Evolutionary conservation across 2,888 invertebrate genomes (phyloP), one percentile per base, ranked within the genome.

Genomic region (Operophtera brumata): DNA sequence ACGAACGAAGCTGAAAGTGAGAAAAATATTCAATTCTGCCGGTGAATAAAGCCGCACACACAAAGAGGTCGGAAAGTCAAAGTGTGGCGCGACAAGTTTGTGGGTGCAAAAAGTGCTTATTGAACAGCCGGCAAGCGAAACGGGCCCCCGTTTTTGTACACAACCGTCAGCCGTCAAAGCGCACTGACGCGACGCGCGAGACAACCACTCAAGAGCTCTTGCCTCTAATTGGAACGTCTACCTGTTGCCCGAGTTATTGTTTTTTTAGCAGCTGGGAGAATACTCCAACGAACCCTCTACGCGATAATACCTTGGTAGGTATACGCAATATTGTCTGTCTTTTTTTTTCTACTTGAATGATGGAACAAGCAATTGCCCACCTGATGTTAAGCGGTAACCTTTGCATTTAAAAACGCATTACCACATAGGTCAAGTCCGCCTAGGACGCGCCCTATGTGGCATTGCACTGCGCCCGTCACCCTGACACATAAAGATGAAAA

Each of bases 181-280:
- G 76, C 80, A 78, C 78, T 82, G 87, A 86, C 83, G 84, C 82
- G 79, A 76, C 77, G 75, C 81, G 79, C 77, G 78, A 81, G 76
- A 73, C 81, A 75, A 62, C 81, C 77, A 77, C 82, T 86, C 80
- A 77, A 82, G 80, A 76, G 75, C 79, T 81, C 77, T 78, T 75
- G 76, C 68, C 84, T 82, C 86, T 90, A 89, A 90, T 89, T 89
- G 90, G 88, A 65, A 84, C 77, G 81, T 82, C 84, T 86, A 90
- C 89, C 89, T 89, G 89, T 90, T 90, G 89, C 85, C 76, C 74
- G 69, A 73, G 81, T 82, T 79, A 77, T 75, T 74, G 75, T 80
- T 82, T 84, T 83, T 82, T 79, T 72, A 74, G 70, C 65, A 71
- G 64, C 70, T 71, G 66, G 70, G 73, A 66, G 80, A 80, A 77